phyloP scores from a whole-genome alignment of 2,113 vertebrate genomes.

The Sclerurus mexicanus region DNA sequence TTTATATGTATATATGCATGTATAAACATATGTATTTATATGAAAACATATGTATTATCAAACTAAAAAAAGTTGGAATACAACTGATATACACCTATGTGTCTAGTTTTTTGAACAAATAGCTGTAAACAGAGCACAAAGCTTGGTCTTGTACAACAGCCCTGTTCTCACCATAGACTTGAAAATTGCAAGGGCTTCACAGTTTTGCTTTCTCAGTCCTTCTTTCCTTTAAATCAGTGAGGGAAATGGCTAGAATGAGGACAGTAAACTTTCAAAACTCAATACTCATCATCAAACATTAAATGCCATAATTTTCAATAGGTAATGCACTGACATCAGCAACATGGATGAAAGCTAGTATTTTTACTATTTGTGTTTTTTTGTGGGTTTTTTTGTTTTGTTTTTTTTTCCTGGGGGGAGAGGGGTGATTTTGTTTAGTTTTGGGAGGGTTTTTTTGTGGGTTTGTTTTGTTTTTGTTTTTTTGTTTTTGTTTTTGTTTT shows the following conservation, averaged over 20 bases:
- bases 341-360: not conserved
- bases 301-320: not conserved
- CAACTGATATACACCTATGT: not conserved
- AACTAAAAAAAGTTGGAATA: not conserved
- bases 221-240: not conserved
- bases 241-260: not conserved
- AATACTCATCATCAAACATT: not conserved
- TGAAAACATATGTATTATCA: not conserved
- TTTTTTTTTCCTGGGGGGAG: not conserved
- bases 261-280: not conserved
- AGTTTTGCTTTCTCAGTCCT: not conserved
- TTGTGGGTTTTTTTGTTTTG: not conserved
- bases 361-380: not conserved
- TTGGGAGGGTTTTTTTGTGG: not conserved
- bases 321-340: not conserved
- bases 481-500: no score
- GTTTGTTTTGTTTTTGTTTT: not conserved
- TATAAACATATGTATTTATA: not conserved
- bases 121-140: not conserved
- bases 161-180: not conserved
- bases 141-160: not conserved
- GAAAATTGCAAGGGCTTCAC: not conserved
- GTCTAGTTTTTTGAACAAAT: not conserved
- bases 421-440: not conserved
- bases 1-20: not conserved